These are phyloP conservation scores for Harlomillsia oculata DNA, from an alignment of 1,140 invertebrate species.

Conservation along the genomic window DNA sequence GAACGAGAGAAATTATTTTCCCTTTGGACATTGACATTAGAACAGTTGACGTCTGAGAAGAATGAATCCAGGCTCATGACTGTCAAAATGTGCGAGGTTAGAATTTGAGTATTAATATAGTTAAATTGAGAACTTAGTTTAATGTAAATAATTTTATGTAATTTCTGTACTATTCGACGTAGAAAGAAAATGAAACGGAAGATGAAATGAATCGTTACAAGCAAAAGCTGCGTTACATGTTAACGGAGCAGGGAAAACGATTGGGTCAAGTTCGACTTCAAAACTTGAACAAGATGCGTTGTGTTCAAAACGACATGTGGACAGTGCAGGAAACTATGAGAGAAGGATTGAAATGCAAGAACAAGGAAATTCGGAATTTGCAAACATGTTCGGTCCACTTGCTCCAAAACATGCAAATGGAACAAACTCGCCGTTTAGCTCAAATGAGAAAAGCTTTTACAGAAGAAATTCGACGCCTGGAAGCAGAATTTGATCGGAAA, in stretches of 20 bases:
- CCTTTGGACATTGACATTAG: conserved; percentile 85
- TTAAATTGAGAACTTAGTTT: too few relatives aligned
- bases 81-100: conserved; percentile 17
- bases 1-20: conserved; percentile 87
- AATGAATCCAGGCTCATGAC: conserved; percentile 54
- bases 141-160: not conserved
- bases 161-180: not conserved
- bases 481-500: conserved; percentile 54
- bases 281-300: conserved; percentile 27
- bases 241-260: conserved; percentile 81
- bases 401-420: conserved; percentile 6
- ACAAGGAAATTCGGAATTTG: conserved; percentile 62
- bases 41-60: conserved; percentile 62
- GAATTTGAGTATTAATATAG: not conserved
- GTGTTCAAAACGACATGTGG: conserved; percentile 27
- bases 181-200: conserved; percentile 69
- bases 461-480: conserved; percentile 16
- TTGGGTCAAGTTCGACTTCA: conserved; percentile 50
- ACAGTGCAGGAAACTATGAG: conserved; percentile 14
- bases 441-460: conserved; percentile 15
- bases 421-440: conserved; percentile 11
- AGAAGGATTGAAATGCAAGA: conserved; percentile 59
- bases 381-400: conserved; percentile 61
- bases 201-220: conserved; percentile 76
- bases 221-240: conserved; percentile 83